A percentile compares a stretch with the other conserved stretches of the same genome.
These are phyloP conservation scores for Suillia variegata DNA, from an alignment of 2,888 invertebrate genomes.

Conservation along the genomic window DNA sequence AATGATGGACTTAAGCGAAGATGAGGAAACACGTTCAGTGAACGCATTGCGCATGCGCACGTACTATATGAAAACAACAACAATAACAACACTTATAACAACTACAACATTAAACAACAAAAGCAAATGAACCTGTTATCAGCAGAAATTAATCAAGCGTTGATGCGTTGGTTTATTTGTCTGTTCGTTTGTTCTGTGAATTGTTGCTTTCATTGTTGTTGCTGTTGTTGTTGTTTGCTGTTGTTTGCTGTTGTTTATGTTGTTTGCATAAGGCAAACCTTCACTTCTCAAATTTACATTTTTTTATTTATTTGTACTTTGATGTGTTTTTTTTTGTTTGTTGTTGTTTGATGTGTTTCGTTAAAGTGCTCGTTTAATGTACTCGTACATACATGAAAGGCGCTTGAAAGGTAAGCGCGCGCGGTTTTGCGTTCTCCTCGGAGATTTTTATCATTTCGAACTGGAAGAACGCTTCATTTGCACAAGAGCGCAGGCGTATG, in stretches of 20 bases:
- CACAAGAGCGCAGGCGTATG: neutral
- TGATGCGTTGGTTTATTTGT: slow-evolving; percentile 27
- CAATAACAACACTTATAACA: slow-evolving; percentile 11
- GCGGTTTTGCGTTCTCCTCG: neutral
- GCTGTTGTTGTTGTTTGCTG: slow-evolving; percentile 28
- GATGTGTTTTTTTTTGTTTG: slow-evolving; percentile 20
- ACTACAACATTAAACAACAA: slow-evolving; percentile 20
- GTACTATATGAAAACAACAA: slow-evolving; percentile 28
- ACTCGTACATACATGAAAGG: slow-evolving; percentile 15
- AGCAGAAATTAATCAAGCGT: slow-evolving; percentile 48
- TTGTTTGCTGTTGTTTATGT: slow-evolving; percentile 47
- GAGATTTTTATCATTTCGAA: slow-evolving; percentile 14
- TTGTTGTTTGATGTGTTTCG: slow-evolving; percentile 19
- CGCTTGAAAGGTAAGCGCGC: neutral
- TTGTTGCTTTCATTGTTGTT: slow-evolving; percentile 10
- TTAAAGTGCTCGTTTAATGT: slow-evolving; percentile 20
- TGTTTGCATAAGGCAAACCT: too few species aligned
- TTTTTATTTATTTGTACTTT: slow-evolving; percentile 13
- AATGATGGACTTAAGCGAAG: too few species aligned
- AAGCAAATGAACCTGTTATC: slow-evolving; percentile 54
- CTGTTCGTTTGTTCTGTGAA: slow-evolving; percentile 32
- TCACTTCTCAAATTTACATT: slow-evolving; percentile 44
- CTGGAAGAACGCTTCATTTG: too few species aligned
- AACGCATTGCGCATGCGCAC: slow-evolving; percentile 31
- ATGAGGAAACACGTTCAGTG: slow-evolving; percentile 26